Conservation (phyloP, 2,797 vertebrate species). For the Pseudomugil tenellus region DNA sequence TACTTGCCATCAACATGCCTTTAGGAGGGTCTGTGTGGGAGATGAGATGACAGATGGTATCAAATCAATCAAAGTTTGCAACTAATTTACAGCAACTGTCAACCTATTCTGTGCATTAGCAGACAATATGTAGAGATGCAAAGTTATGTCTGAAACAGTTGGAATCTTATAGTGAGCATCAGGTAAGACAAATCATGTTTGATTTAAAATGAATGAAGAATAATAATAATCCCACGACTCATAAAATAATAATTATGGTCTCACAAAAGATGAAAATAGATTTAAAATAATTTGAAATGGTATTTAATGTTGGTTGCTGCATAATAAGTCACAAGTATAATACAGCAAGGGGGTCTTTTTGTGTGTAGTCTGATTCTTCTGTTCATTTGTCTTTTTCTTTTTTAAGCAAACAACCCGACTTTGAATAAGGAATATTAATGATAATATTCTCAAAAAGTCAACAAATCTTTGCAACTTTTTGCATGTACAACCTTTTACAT, state of each 20-base stretch:
- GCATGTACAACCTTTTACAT: not conserved
- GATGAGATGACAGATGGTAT: constrained; percentile 36
- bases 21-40: constrained; percentile 36
- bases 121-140: not conserved
- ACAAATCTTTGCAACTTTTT: not conserved
- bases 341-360: too few species aligned
- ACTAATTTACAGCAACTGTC: constrained; percentile 37
- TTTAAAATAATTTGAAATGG: not conserved
- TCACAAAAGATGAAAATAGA: too few species aligned
- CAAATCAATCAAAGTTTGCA: constrained; percentile 43
- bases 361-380: not conserved
- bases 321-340: too few species aligned
- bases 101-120: constrained; percentile 15
- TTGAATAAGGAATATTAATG: not conserved
- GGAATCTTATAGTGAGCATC: not conserved
- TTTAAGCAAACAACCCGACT: too few species aligned
- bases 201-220: not conserved
- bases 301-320: too few species aligned
- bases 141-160: constrained; percentile 2
- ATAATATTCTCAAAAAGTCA: not conserved
- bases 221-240: not conserved
- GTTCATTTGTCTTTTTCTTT: not conserved
- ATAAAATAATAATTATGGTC: not conserved
- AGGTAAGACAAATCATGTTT: not conserved
- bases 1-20: constrained; percentile 28